Percentiles rank a stretch among this genome's conserved stretches.
Conservation (phyloP, 2,113 vertebrate species). For the Garra rufa region DNA sequence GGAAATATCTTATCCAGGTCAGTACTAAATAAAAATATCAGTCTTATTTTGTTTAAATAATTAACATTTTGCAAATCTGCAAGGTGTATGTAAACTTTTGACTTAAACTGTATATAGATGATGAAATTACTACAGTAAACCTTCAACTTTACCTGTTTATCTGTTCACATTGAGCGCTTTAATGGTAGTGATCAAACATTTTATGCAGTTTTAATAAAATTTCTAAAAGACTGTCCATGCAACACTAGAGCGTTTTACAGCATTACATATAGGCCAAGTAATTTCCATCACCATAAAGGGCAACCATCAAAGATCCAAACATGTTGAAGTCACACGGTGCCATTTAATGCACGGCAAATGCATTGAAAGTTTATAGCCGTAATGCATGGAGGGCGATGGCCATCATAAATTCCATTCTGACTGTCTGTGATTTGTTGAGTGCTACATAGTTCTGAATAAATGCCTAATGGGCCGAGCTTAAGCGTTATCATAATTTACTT, state of each 20-base stretch:
- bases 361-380: conserved; percentile 54
- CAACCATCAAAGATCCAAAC: conserved; percentile 20
- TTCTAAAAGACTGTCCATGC: too few species aligned
- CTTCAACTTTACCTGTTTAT: too few species aligned
- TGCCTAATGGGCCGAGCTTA: conserved; percentile 74
- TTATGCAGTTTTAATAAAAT: neutral
- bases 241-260: too few species aligned
- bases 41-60: too few species aligned
- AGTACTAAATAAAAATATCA: too few species aligned
- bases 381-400: conserved; percentile 58
- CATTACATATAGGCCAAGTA: neutral
- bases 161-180: neutral
- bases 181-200: neutral
- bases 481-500: conserved; percentile 77
- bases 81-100: too few species aligned
- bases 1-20: too few species aligned
- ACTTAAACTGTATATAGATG: too few species aligned
- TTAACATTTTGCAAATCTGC: too few species aligned
- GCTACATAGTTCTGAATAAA: conserved; percentile 76
- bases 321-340: conserved; percentile 15
- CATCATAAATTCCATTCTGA: conserved; percentile 56
- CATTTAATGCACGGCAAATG: conserved; percentile 25
- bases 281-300: neutral
- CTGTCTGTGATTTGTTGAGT: conserved; percentile 77
- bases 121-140: too few species aligned